Evolutionary conservation across 2,113 vertebrate species (phyloP), one percentile per base, ranked within the genome.

Genomic region (Zosterops lateralis): DNA sequence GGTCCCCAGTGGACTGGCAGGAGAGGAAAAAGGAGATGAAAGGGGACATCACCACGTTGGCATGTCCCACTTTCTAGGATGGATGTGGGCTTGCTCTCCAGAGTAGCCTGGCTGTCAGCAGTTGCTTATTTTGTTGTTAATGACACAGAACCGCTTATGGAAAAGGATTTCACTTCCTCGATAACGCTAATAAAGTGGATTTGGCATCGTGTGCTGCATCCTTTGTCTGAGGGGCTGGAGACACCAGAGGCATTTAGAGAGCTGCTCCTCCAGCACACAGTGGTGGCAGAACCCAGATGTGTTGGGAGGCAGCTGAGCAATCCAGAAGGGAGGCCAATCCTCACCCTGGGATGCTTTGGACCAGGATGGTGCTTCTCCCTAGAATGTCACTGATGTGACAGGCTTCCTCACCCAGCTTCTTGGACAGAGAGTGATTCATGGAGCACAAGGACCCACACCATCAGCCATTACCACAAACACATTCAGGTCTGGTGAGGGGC

Each of bases 271-370:
- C 14, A 4, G 6, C 45, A 25, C 4, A 5, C 7, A 4, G 40
- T 1, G 19, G 10, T 16, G 48, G 58, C 17, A 53, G 58, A 47
- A 76, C 13, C 78, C 4, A 9, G 62, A 14, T 34, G 51, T 42
- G 7, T 12, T 19, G 29, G 26, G 58, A n/a, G 12, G 15, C 24
- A 32, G 25, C 20, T 34, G 32, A 66, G 36, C 17, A 72, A 16
- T 18, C 14, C 2, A 1, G 78, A 48, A 25, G 21, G 66, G 15
- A 32, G 10, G 6, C 17, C 0, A 0, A 26, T 17, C 34, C 50
- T 22, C 34, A 38, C 42, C 36, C 24, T 0, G 0, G 17, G 14
- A 32, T 28, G 4, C 77, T 68, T 48, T 0, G 0, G 25, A 36
- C 34, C 20, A 16, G 1, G 2, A 14, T 3, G 1, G 40, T 40